phyloP scores from a whole-genome alignment of 2,113 vertebrate species.

The Hemibagrus wyckioides region DNA sequence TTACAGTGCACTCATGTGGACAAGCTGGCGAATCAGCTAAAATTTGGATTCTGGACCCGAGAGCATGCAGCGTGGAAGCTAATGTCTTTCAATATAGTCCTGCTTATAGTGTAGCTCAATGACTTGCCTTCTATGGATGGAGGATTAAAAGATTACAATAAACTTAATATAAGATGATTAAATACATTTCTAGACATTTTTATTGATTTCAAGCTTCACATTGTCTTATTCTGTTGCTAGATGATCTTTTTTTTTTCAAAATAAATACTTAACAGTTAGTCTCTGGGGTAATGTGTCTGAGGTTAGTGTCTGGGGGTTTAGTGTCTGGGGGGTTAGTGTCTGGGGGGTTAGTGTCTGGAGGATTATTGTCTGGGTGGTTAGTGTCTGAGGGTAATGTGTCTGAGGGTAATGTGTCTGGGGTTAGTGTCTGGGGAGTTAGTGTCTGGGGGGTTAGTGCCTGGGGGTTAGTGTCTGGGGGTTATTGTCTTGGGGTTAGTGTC shows the following conservation, averaged over 20 bases:
- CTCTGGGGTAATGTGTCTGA: no score
- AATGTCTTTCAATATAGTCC: neutral
- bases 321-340: no score
- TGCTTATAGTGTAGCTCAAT: neutral
- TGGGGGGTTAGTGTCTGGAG: no score
- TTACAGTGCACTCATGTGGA: slow-evolving; percentile 13
- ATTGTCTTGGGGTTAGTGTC: neutral
- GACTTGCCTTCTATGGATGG: no score
- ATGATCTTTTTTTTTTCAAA: neutral
- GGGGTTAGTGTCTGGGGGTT: neutral
- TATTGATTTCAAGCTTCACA: neutral
- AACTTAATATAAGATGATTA: neutral
- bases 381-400: no score
- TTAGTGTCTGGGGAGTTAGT: no score
- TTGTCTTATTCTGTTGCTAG: neutral
- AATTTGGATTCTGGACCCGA: neutral
- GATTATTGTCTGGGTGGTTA: no score
- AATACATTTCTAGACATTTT: neutral
- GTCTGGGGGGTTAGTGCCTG: no score
- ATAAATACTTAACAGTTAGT: neutral
- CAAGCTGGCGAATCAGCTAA: neutral
- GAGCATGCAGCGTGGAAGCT: neutral
- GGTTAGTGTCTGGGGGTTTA: neutral
- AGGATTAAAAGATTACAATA: neutral
- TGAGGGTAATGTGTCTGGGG: no score